Evolutionary conservation across 2,113 vertebrate genomes (phyloP), one percentile per base, ranked within the genome.

Genomic region (Aegypius monachus): DNA sequence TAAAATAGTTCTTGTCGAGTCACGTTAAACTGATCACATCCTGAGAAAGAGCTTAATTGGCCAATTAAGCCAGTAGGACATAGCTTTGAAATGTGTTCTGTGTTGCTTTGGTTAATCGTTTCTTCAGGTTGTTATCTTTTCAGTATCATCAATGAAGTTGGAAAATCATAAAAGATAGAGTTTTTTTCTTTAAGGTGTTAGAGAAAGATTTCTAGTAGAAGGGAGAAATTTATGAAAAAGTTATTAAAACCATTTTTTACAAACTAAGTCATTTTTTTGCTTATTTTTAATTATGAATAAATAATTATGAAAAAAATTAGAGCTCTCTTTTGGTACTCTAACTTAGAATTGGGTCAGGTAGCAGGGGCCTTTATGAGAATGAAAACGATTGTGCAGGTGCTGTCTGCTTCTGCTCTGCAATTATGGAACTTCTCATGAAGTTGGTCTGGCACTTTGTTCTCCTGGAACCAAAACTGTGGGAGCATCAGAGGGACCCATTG

Each of bases 191-290:
- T 32, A 32, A 40, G 10, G 9, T 40, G 17, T 43, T 80, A 42
- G 36, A 63, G 22, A 58, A n/a, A 16, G 8, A 68, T 88, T 79
- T 72, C 43, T 56, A 72, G 9, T 42, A n/a, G 45, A 66, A 81
- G 3, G 6, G 13, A 56, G 34, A 81, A 34, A 8, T 42, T 73
- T 26, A 55, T 58, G 42, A 29, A 78, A 70, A 70, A 89, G 23
- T 23, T 68, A n/a, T 48, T 66, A 23, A 47, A 66, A 7, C 4
- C 21, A 13, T 32, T 65, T 56, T 73, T 78, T 67, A 45, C 17
- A 31, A 70, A 12, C 2, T 2, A 38, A 48, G 19, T 68, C 2
- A 34, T 0, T 3, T 38, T 90, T 84, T 62, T 34, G 0, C 16
- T 23, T 58, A 66, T 68, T 68, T 81, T 14, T 26, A 50, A 26